phyloP scores from a whole-genome alignment of 2,113 vertebrate genomes.

The Tursiops truncatus region DNA sequence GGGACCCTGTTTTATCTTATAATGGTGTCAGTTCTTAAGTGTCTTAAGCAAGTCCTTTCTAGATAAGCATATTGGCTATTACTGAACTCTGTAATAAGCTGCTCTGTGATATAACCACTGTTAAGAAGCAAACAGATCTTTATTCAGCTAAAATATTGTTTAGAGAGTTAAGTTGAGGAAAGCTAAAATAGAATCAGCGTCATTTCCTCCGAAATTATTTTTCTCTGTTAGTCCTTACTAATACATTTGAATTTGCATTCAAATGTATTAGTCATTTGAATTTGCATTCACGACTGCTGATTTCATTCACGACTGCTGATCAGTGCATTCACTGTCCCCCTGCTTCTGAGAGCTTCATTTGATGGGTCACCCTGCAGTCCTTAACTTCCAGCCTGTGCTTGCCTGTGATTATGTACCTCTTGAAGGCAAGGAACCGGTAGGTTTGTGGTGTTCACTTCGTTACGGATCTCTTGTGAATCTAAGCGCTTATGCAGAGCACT shows the following conservation, averaged over 20 bases:
- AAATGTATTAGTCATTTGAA: neutral
- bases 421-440: neutral
- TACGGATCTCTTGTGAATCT: neutral
- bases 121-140: constrained; percentile 1
- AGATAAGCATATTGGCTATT: neutral
- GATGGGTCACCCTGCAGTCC: neutral
- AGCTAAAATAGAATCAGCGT: neutral
- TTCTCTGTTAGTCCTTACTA: neutral
- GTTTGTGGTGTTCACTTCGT: neutral
- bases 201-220: constrained; percentile 13
- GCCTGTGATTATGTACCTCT: constrained; percentile 12
- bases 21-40: neutral
- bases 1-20: neutral
- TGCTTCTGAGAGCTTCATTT: neutral
- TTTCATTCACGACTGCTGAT: neutral
- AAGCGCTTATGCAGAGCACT: neutral
- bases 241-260: neutral
- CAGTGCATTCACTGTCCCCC: neutral
- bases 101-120: neutral
- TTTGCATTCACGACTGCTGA: constrained; percentile 18
- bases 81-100: neutral
- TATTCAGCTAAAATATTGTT: neutral
- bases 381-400: neutral
- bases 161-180: neutral
- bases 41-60: constrained; percentile 16